Evolutionary conservation across 2,797 vertebrate genomes (phyloP).

Genomic region (Eleutherodactylus coqui): DNA sequence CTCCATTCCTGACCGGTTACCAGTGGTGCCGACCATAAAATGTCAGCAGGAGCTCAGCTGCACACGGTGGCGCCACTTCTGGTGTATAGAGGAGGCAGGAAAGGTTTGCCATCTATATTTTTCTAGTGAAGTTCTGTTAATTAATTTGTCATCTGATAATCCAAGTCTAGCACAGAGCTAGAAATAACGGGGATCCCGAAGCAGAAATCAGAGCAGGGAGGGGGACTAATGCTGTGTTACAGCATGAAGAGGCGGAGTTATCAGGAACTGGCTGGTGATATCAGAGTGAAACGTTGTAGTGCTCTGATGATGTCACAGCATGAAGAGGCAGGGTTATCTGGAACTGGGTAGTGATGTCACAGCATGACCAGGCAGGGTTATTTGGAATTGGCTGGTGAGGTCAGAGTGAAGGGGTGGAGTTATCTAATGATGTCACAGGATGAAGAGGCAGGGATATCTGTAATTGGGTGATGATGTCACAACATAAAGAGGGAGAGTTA

Average conservation of each 20-base stretch:
- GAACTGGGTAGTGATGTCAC: neutral
- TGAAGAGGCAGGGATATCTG: neutral
- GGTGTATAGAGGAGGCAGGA: too few species aligned
- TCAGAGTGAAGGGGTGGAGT: too few species aligned
- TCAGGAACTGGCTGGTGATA: neutral
- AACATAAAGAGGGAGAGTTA: too few species aligned
- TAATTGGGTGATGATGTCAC: too few species aligned
- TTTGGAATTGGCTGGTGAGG: too few species aligned
- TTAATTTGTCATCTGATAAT: too few species aligned
- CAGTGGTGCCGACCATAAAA: neutral
- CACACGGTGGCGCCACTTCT: neutral
- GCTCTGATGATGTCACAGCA: neutral
- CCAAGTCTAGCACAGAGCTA: too few species aligned
- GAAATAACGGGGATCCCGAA: neutral
- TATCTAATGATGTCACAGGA: neutral
- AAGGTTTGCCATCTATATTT: too few species aligned
- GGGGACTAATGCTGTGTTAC: too few species aligned
- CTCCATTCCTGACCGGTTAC: neutral
- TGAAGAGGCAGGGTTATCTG: neutral
- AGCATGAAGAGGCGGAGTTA: neutral
- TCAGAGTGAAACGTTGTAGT: neutral
- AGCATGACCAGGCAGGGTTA: too few species aligned
- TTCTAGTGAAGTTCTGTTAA: too few species aligned
- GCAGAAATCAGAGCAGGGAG: too few species aligned
- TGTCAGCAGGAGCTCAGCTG: neutral